Evolutionary conservation across 2,888 invertebrate species (phyloP).

Genomic region (Cephus sareptanus): DNA sequence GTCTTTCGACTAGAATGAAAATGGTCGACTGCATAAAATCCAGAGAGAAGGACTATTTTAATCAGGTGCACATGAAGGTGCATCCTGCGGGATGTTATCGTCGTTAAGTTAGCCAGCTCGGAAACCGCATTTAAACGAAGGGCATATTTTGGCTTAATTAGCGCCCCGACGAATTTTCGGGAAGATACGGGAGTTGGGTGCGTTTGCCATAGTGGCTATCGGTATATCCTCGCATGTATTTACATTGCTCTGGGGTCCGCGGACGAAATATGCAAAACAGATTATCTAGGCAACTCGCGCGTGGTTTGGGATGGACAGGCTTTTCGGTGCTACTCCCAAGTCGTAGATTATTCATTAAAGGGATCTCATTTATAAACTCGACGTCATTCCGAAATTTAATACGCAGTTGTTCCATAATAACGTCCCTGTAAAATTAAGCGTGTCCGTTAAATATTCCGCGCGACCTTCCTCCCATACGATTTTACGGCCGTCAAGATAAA

Average conservation of each 20-base stretch:
- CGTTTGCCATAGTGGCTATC: neutral
- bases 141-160: slow-evolving; percentile 46
- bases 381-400: slow-evolving; percentile 42
- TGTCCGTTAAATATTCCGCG: neutral
- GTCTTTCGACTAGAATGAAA: neutral
- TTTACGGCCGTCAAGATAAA: neutral
- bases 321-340: slow-evolving; percentile 30
- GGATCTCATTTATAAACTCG: slow-evolving; percentile 36
- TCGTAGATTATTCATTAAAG: slow-evolving; percentile 51
- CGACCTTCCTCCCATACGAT: neutral
- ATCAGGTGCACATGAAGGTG: neutral
- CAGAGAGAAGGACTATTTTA: neutral
- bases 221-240: slow-evolving; percentile 37
- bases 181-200: slow-evolving; percentile 7
- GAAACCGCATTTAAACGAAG: slow-evolving; percentile 31
- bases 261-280: slow-evolving; percentile 56
- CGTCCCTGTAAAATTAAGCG: slow-evolving; percentile 13
- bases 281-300: slow-evolving; percentile 51
- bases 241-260: slow-evolving; percentile 44
- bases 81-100: neutral
- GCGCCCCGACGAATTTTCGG: slow-evolving; percentile 25
- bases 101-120: slow-evolving; percentile 33
- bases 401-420: slow-evolving; percentile 37
- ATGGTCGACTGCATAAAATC: neutral
- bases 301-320: slow-evolving; percentile 37